Conservation (phyloP, 2,113 vertebrate genomes). For the Phaethon lepturus region DNA sequence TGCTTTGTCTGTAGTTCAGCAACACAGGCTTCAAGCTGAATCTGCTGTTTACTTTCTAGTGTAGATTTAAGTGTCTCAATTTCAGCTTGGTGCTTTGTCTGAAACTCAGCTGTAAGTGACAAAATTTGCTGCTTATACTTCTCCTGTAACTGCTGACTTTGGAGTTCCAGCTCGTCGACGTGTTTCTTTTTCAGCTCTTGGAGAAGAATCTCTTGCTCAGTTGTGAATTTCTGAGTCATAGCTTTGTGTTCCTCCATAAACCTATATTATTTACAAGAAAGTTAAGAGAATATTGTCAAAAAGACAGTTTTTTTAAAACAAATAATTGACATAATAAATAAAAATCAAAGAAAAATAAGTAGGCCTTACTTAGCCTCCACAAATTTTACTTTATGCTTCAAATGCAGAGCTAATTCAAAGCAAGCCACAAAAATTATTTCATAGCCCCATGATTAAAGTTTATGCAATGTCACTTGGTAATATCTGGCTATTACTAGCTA, state of each 20-base stretch:
- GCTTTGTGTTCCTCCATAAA: slow-evolving; percentile 80
- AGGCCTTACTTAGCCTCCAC: neutral
- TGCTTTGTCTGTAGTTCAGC: slow-evolving; percentile 78
- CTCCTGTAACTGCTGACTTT: slow-evolving; percentile 63
- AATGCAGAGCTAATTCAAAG: neutral
- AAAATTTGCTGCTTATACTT: slow-evolving; percentile 58
- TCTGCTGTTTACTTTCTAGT: slow-evolving; percentile 69
- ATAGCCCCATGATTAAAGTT: neutral
- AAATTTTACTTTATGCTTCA: neutral
- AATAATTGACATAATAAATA: neutral
- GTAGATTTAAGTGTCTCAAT: slow-evolving; percentile 49
- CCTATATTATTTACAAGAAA: slow-evolving; percentile 70
- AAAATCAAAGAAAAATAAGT: neutral
- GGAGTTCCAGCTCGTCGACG: slow-evolving; percentile 61
- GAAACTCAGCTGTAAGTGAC: slow-evolving; percentile 66
- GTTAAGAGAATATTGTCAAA: neutral
- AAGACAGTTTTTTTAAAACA: neutral
- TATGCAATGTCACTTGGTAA: neutral
- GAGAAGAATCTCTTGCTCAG: slow-evolving; percentile 78
- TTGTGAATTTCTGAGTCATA: slow-evolving; percentile 72
- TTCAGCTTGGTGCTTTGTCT: slow-evolving; percentile 73
- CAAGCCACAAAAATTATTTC: neutral
- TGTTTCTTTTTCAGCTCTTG: slow-evolving; percentile 74
- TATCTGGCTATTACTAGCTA: neutral
- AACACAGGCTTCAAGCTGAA: slow-evolving; percentile 75